Evolutionary conservation across 2,797 vertebrate genomes (phyloP).

Genomic region (Serranus cabrilla): DNA sequence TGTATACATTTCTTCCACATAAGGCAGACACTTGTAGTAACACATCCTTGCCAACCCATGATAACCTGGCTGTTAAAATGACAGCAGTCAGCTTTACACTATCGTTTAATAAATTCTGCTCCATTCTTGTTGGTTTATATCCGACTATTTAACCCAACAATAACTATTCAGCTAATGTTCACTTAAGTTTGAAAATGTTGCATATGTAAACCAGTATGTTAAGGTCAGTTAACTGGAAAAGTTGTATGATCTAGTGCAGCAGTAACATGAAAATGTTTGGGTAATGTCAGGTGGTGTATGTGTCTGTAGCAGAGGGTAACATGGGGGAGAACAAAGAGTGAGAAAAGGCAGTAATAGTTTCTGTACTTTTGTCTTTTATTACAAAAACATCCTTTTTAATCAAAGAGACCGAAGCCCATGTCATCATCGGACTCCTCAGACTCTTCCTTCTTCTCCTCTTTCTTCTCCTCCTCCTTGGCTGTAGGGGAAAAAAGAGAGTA

Average conservation of each 20-base stretch:
- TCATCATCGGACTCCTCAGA: slow-evolving; percentile 98
- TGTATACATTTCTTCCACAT: too few species aligned
- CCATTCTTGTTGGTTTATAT: too few species aligned
- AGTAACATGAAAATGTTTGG: too few species aligned
- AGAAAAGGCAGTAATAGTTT: slow-evolving; percentile 27
- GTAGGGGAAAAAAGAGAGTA: slow-evolving; percentile 32
- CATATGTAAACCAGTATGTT: too few species aligned
- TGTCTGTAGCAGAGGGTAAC: neutral
- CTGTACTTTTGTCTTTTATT: slow-evolving; percentile 80
- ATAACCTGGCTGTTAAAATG: too few species aligned
- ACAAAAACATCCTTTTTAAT: slow-evolving; percentile 88
- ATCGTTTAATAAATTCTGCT: neutral
- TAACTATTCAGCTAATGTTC: neutral
- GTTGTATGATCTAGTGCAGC: neutral
- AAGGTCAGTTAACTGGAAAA: neutral
- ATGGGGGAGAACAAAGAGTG: neutral
- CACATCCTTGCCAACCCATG: too few species aligned
- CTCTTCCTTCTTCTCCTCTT: slow-evolving; percentile 98
- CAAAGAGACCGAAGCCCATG: slow-evolving; percentile 99
- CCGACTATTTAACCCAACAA: neutral
- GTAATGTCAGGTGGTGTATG: neutral
- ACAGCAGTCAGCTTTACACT: neutral
- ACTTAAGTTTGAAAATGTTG: too few species aligned
- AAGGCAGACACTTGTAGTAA: too few species aligned
- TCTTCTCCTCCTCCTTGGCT: slow-evolving; percentile 98